Evolutionary conservation across 2,797 vertebrate species (phyloP).

Genomic region (Onychomys leucogaster): DNA sequence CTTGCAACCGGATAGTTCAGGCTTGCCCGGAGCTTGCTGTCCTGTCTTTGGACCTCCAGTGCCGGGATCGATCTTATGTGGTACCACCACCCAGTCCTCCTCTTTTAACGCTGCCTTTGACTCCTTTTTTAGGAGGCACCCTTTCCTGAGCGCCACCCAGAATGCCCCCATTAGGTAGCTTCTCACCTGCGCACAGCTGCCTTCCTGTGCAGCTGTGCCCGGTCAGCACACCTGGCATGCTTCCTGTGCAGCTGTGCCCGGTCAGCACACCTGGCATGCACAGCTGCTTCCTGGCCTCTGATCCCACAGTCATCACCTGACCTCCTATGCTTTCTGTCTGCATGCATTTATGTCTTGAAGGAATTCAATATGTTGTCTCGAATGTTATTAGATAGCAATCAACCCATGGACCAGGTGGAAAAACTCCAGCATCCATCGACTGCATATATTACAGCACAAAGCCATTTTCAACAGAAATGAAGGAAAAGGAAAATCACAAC

Average conservation of each 20-base stretch:
- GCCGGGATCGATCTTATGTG: neutral
- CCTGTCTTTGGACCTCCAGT: neutral
- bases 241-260: too few relatives aligned
- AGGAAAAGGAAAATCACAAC: neutral
- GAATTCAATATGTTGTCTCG: slow-evolving; percentile 7
- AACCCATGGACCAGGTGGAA: neutral
- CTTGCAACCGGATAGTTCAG: neutral
- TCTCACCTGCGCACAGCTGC: neutral
- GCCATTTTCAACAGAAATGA: slow-evolving; percentile 44
- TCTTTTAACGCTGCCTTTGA: neutral
- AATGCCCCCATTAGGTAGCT: neutral
- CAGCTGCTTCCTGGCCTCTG: neutral
- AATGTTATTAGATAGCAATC: slow-evolving; percentile 39
- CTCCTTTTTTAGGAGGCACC: neutral
- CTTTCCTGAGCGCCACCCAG: neutral
- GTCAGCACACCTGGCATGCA: neutral
- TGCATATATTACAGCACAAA: neutral
- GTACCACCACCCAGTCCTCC: neutral
- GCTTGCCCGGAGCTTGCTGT: neutral
- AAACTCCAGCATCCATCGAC: neutral
- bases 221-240: neutral
- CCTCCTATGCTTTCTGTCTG: neutral
- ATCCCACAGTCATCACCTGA: neutral
- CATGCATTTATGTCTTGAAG: neutral
- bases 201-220: neutral